Percentiles rank a stretch among this genome's conserved stretches.
Evolutionary conservation across 1,140 invertebrate genomes (phyloP).

Genomic region (Alviniconcha marisindica): DNA sequence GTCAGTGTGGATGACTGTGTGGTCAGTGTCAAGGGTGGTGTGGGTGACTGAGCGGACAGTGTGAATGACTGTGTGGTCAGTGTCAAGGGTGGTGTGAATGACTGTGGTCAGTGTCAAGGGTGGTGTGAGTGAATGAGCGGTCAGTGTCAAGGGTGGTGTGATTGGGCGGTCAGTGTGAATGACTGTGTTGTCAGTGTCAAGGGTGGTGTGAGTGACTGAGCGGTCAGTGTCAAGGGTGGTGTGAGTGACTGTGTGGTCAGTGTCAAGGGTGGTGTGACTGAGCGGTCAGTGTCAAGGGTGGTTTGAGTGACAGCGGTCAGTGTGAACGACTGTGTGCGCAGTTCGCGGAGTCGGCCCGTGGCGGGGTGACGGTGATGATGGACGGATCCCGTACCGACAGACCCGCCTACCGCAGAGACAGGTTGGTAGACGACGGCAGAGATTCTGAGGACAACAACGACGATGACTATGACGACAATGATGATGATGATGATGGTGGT

Average conservation of each 20-base stretch:
- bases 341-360: constrained; percentile 48
- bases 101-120: too few species aligned
- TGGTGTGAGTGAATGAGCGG: too few species aligned
- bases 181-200: neutral
- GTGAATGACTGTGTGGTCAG: too few species aligned
- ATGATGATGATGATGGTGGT: constrained; percentile 21
- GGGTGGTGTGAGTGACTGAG: neutral
- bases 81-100: too few species aligned
- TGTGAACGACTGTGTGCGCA: constrained; percentile 16
- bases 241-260: neutral
- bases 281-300: too few species aligned
- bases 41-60: too few species aligned
- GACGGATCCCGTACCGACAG: constrained; percentile 44
- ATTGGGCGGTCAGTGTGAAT: too few species aligned
- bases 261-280: neutral
- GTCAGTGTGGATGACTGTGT: too few species aligned
- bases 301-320: too few species aligned
- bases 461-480: neutral
- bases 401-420: constrained; percentile 50
- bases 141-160: too few species aligned
- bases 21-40: too few species aligned
- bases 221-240: neutral
- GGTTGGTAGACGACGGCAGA: constrained; percentile 35
- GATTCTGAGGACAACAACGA: neutral
- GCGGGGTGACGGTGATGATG: constrained; percentile 46